Evolutionary conservation across 2,797 vertebrate species (phyloP), one percentile per base, ranked within the genome.

Genomic region (Pipistrellus pygmaeus): DNA sequence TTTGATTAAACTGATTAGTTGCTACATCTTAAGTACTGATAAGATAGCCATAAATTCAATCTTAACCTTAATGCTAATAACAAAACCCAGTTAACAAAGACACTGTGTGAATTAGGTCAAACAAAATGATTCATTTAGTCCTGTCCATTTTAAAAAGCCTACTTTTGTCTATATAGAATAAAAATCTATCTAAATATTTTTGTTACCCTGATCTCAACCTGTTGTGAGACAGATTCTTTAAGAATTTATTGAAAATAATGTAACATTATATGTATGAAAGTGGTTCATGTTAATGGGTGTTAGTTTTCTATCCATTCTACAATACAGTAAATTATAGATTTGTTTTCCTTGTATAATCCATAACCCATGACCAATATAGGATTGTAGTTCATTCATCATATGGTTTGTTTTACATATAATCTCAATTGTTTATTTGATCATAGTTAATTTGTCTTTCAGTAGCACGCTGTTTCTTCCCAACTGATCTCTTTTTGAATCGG

Each of bases 231-330:
- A 60, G 2, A 80, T 73, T 5, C 17, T 69, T 30, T 81, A 93
- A 90, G 5, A 85, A 81, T 51, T 75, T 94, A 32, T 77, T 87
- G 25, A 53, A 21, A 95, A 89, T 73, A 71, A 82, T 41, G 73
- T 83, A 78, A 17, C 4, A 46, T 75, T 64, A 7, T 11, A 73
- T 85, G 72, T 81, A 41, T 75, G 12, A 48, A 23, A 85, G 1
- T 80, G 6, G 51, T 44, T 87, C 20, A 53, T 90, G 30, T 35
- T 35, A 6, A 80, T 71, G 0, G 17, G 0, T 66, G 0, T 95
- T 20, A 25, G 12, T 44, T 95, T 93, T 91, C 27, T 85, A 60
- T 78, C 2, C 2, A 82, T 64, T 77, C 6, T 81, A 13, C 0
- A 85, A 23, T 64, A n/a, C 0, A 78, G 1, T 41, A 66, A 2